Base-by-base conservation (phyloP, 2,888 invertebrate species). In the Mylabris sibirica region DNA sequence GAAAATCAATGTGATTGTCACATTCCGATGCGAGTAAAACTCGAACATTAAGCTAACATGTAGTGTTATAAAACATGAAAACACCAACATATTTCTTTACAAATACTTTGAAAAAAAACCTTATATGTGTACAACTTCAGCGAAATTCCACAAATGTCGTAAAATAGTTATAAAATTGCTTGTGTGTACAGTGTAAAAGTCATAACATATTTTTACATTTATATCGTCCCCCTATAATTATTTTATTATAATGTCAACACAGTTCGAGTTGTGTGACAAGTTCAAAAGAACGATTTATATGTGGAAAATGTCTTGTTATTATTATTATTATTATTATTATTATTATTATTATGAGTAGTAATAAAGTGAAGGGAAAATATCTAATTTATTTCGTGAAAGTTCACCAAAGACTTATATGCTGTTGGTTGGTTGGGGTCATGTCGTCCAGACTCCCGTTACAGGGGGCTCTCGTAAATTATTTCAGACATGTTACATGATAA, bases 351-450 rank as follows among this genome's bases (percentile, higher is more conserved):
- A 2, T 49, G 49, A 34, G 41, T 35, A 24, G 44, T 64, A 64
- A 44, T 65, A 64, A 49, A 60, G 35, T 62, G 22, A 63, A 53
- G 44, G 66, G 64, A 68, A 66, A 67, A 49, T 20, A 12, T 49
- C 49, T 49, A 49, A 49, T 49, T 49, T 49, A 49, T 49, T 49
- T 49, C 11, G 49, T 49, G 49, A 49, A 49, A 49, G 49, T 49
- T 49, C 49, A 49, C 49, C 20, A 49, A 20, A 49, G 49, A 49
- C 44, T 20, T 6, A 20, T 49, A 30, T 8, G n/a, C n/a, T n/a
- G n/a, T n/a, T n/a, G n/a, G n/a, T 30, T 30, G 4, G 44, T 26
- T 3, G 60, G 60, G 62, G 62, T 38, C 62, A 38, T 38, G 35
- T 62, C 62, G 62, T 8, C 30, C 30, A 35, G 34, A 34, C 34